These are phyloP conservation scores for Ursus arctos DNA, from an alignment of 2,113 vertebrate genomes.

Conservation along the genomic window DNA sequence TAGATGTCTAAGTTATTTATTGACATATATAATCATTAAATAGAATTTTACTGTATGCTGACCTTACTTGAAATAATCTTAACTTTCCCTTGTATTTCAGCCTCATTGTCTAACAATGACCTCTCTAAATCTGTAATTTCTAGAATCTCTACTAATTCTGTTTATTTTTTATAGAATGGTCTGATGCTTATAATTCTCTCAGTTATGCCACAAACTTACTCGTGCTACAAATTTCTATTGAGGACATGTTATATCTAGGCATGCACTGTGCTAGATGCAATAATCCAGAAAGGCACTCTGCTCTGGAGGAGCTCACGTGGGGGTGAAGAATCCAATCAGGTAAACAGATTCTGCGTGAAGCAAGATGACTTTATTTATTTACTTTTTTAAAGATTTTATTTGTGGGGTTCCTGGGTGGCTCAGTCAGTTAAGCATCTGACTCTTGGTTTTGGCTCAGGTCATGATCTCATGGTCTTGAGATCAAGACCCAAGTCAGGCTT, in stretches of 20 bases:
- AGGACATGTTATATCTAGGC: neutral
- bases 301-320: neutral
- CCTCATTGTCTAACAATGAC: neutral
- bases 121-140: neutral
- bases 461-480: neutral
- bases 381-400: neutral
- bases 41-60: neutral
- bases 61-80: neutral
- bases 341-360: neutral
- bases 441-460: neutral
- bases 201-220: neutral
- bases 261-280: too few species aligned
- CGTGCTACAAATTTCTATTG: neutral
- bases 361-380: neutral
- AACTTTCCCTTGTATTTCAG: neutral
- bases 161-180: neutral
- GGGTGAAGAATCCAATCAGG: neutral
- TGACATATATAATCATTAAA: neutral
- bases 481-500: too few species aligned
- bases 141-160: neutral
- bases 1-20: neutral
- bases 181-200: neutral
- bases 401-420: too few species aligned
- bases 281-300: neutral
- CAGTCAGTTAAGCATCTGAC: neutral